Conservation (phyloP, 2,113 vertebrate genomes). For the Callorhinus ursinus region DNA sequence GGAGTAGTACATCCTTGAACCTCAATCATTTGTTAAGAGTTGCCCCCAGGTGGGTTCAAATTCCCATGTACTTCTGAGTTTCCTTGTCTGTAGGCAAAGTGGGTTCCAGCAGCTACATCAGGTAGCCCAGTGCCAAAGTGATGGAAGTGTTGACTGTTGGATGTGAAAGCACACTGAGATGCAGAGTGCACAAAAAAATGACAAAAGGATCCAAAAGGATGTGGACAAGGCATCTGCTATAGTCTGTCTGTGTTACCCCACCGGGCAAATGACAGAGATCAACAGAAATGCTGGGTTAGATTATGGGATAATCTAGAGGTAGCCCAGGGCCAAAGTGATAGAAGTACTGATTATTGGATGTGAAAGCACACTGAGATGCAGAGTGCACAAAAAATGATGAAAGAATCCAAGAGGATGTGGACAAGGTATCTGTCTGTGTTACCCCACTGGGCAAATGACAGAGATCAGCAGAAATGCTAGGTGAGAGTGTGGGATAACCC, state of each 20-base stretch:
- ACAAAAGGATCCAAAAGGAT: neutral
- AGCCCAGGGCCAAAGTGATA: neutral
- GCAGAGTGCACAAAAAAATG: neutral
- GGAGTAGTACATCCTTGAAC: neutral
- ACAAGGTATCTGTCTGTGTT: neutral
- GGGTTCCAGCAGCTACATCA: neutral
- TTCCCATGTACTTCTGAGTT: neutral
- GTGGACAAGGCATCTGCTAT: neutral
- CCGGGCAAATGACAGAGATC: neutral
- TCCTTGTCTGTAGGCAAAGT: neutral
- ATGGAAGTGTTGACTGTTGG: neutral
- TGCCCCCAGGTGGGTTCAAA: neutral
- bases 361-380: neutral
- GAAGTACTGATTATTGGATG: neutral
- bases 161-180: neutral
- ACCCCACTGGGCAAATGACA: neutral
- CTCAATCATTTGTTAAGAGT: neutral
- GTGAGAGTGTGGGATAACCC: neutral
- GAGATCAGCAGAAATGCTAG: neutral
- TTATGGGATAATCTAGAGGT: neutral
- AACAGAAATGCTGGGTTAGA: neutral
- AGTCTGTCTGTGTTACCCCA: neutral
- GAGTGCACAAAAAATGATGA: neutral
- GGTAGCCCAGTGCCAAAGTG: neutral
- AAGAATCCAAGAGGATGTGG: neutral